Percentiles rank a stretch among this genome's conserved stretches.
phyloP scores from a whole-genome alignment of 2,888 invertebrate species.

The Melinaea marsaeus region DNA sequence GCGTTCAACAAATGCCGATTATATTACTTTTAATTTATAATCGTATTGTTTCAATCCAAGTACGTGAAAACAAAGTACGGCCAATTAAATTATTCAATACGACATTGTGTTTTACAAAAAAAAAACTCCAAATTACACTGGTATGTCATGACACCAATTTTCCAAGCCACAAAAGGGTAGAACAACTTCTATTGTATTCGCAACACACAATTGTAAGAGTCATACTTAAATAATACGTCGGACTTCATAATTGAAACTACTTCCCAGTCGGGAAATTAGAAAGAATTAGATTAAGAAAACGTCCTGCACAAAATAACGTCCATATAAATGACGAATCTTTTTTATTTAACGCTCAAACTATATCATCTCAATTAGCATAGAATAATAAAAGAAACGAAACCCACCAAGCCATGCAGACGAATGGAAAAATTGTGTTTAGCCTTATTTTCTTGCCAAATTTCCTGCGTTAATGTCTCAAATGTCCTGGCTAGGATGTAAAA shows the following conservation, averaged over 20 bases:
- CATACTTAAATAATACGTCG: constrained; percentile 19
- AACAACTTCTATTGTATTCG: constrained; percentile 20
- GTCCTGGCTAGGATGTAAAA: constrained; percentile 30
- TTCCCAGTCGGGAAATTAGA: constrained; percentile 5
- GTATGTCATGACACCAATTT: constrained; percentile 31
- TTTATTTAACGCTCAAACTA: too few relatives aligned
- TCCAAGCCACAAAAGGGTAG: constrained; percentile 25
- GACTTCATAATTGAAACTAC: constrained; percentile 25
- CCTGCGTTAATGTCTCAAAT: constrained; percentile 23
- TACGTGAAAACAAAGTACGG: constrained; percentile 1
- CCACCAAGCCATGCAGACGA: not conserved
- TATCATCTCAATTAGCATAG: too few relatives aligned
- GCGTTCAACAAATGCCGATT: not conserved
- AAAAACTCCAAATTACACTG: constrained; percentile 35
- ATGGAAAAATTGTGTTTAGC: constrained; percentile 8
- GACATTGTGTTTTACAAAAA: constrained; percentile 12
- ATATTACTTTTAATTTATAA: constrained; percentile 1
- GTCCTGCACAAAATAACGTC: not conserved
- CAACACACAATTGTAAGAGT: constrained; percentile 17
- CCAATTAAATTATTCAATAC: constrained; percentile 17
- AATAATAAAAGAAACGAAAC: too few relatives aligned
- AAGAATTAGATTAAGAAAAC: not conserved
- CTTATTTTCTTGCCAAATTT: constrained; percentile 16
- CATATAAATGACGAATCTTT: not conserved
- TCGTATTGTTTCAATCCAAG: not conserved